These are phyloP conservation scores for Gambusia affinis DNA, from an alignment of 2,113 vertebrate species.

Conservation along the genomic window DNA sequence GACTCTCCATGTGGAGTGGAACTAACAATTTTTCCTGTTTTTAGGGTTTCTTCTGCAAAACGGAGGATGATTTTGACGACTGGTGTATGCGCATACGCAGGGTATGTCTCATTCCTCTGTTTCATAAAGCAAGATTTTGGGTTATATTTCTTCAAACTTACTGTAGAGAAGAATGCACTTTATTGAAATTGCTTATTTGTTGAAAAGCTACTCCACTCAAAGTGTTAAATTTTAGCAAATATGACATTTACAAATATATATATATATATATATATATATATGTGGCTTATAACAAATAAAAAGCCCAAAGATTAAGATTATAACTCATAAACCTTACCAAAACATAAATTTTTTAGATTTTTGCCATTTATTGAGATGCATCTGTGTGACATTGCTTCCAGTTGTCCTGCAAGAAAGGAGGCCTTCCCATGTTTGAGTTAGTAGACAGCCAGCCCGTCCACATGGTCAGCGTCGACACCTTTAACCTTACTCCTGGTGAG, in stretches of 20 bases:
- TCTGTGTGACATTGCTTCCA: constrained; percentile 46
- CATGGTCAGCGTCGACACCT: constrained; percentile 88
- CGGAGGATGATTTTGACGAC: constrained; percentile 93
- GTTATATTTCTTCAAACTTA: too few species aligned
- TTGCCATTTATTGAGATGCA: neutral
- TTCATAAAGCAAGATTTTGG: too few species aligned
- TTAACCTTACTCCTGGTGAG: constrained; percentile 95
- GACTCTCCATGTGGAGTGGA: constrained; percentile 5
- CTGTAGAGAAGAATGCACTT: too few species aligned
- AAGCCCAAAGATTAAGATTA: too few species aligned
- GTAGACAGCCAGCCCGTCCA: constrained; percentile 93
- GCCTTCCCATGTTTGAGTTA: constrained; percentile 95
- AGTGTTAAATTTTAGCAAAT: too few species aligned
- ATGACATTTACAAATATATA: too few species aligned
- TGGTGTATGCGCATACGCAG: constrained; percentile 94
- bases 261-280: too few species aligned
- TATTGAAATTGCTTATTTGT: too few species aligned
- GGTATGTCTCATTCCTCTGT: constrained; percentile 75
- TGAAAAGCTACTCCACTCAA: too few species aligned
- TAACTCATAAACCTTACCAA: too few species aligned
- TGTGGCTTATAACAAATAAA: too few species aligned
- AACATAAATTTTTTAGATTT: too few species aligned
- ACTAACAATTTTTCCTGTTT: neutral
- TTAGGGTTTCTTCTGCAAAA: constrained; percentile 96
- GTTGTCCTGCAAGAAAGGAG: constrained; percentile 89